A percentile compares a stretch with the other conserved stretches of the same genome.
Evolutionary conservation across 1,140 invertebrate genomes (phyloP).

Genomic region (Mizuhopecten yessoensis): DNA sequence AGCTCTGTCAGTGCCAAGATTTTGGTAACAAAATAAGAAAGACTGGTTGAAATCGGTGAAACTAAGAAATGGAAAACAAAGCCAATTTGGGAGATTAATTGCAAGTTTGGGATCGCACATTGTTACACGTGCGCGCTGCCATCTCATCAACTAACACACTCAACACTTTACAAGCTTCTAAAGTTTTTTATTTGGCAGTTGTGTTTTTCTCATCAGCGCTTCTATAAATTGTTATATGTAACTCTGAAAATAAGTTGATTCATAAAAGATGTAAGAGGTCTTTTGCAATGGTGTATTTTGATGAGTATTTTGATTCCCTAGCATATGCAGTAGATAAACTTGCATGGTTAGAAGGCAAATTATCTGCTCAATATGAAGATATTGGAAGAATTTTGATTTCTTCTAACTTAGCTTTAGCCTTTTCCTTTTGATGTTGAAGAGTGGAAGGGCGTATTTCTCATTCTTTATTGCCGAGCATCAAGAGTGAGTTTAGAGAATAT

Average conservation of each 20-base stretch:
- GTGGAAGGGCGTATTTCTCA: not conserved
- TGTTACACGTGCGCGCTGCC: not conserved
- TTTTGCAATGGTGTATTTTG: not conserved
- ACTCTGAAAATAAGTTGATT: conserved; percentile 29
- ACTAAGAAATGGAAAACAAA: not conserved
- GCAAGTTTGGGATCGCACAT: not conserved
- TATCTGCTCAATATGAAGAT: conserved; percentile 16
- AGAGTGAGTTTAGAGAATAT: not conserved
- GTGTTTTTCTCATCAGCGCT: conserved; percentile 10
- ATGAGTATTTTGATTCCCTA: conserved; percentile 11
- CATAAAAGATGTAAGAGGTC: not conserved
- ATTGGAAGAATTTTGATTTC: conserved; percentile 35
- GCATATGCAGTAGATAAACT: not conserved
- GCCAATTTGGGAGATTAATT: conserved; percentile 18
- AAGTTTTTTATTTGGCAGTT: not conserved
- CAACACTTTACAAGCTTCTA: not conserved
- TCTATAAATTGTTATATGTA: conserved; percentile 19
- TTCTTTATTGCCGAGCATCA: conserved; percentile 6
- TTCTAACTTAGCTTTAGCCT: not conserved
- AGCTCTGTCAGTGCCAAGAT: conserved; percentile 17
- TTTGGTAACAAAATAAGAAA: conserved; percentile 27
- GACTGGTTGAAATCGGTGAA: not conserved
- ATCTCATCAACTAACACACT: not conserved
- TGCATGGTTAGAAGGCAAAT: not conserved
- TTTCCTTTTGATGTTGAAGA: conserved; percentile 7